Percentiles rank a stretch among this genome's conserved stretches.
These are phyloP conservation scores for Molothrus aeneus DNA, from an alignment of 2,797 vertebrate species.

Conservation along the genomic window DNA sequence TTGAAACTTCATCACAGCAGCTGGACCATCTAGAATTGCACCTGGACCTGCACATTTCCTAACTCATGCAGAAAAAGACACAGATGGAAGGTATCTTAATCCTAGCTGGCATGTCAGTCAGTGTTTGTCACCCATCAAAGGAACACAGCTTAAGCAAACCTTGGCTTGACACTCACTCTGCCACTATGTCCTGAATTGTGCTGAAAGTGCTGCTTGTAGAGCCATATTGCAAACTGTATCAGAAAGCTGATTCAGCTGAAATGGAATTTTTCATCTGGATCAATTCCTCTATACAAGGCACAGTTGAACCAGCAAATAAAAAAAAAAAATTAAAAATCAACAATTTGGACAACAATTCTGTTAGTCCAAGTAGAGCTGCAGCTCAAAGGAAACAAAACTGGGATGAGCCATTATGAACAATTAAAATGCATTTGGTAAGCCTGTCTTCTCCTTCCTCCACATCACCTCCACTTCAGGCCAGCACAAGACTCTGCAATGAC, in stretches of 20 bases:
- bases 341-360: not conserved
- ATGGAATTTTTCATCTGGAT: not conserved
- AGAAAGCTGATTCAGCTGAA: not conserved
- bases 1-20: not conserved
- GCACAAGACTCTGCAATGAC: not conserved
- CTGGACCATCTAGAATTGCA: not conserved
- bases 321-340: too few relatives aligned
- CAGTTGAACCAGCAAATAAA: not conserved
- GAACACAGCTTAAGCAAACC: not conserved
- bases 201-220: not conserved
- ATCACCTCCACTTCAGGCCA: not conserved
- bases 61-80: not conserved
- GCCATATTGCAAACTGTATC: not conserved
- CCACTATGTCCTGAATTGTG: not conserved
- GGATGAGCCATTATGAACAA: not conserved
- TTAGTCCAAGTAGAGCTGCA: not conserved
- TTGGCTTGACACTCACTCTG: not conserved
- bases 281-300: not conserved
- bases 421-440: not conserved
- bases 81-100: not conserved
- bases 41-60: not conserved
- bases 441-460: not conserved
- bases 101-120: not conserved
- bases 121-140: not conserved
- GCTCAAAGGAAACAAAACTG: not conserved